Percentiles rank a stretch among this genome's conserved stretches.
Conservation (phyloP, 2,888 invertebrate species). For the Bugulina stolonifera region DNA sequence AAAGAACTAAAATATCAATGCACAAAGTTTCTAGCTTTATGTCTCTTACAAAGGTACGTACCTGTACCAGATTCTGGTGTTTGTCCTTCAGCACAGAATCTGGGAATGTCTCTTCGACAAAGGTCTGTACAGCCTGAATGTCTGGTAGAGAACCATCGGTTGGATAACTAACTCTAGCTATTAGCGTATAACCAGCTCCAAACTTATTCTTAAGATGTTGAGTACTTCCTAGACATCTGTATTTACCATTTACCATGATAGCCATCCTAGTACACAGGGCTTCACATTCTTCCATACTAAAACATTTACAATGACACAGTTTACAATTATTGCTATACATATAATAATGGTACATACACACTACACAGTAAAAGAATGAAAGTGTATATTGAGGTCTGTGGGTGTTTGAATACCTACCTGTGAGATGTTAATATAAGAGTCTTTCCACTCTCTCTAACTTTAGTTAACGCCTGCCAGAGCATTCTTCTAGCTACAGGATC, state of each 20-base stretch:
- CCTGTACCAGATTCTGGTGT: conserved; percentile 28
- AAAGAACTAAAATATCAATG: too few relatives aligned
- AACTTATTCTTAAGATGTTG: conserved; percentile 65
- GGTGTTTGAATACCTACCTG: conserved; percentile 34
- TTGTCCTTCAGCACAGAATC: conserved; percentile 50
- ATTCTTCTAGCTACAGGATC: conserved; percentile 72
- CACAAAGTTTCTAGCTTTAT: too few relatives aligned
- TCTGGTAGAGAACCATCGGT: conserved; percentile 38
- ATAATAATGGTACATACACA: too few relatives aligned
- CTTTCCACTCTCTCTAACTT: conserved; percentile 64
- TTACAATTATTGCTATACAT: too few relatives aligned
- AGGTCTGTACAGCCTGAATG: conserved; percentile 42
- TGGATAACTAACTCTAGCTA: conserved; percentile 49
- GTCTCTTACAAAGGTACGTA: too few relatives aligned
- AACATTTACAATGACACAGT: too few relatives aligned
- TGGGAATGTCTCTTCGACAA: conserved; percentile 48
- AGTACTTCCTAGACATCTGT: conserved; percentile 70
- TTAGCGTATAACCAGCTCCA: conserved; percentile 52
- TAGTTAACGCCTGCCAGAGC: conserved; percentile 70
- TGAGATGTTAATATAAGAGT: conserved; percentile 70
- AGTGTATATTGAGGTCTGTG: too few relatives aligned
- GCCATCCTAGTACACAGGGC: conserved; percentile 71
- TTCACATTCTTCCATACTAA: conserved; percentile 85
- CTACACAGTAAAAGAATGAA: too few relatives aligned
- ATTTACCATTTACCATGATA: conserved; percentile 69